phyloP scores from a whole-genome alignment of 2,888 invertebrate genomes.

The Norana najaformis region DNA sequence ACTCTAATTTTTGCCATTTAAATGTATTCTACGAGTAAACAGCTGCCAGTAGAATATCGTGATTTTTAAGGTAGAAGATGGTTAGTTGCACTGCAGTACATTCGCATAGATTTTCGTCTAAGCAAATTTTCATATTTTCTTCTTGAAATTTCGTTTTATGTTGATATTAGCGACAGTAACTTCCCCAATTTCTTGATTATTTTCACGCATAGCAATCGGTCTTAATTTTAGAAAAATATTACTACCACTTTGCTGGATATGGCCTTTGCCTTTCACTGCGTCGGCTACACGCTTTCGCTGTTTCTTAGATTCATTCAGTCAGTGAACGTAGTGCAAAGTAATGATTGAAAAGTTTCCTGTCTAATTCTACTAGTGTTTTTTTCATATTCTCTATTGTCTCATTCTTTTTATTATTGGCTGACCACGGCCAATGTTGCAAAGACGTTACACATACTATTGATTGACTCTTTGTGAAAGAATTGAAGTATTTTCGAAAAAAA shows the following conservation, averaged over 20 bases:
- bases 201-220: not conserved
- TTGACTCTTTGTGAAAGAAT: not conserved
- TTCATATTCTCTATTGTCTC: not conserved
- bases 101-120: not conserved
- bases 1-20: not conserved
- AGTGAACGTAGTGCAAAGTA: not conserved
- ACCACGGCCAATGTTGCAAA: not conserved
- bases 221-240: no score
- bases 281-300: not conserved
- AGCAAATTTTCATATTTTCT: not conserved
- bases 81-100: not conserved
- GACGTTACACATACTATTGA: not conserved
- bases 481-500: not conserved
- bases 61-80: no score
- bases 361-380: not conserved
- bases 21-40: not conserved
- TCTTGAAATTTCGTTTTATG: not conserved
- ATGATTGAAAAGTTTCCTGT: not conserved
- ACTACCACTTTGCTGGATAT: not conserved
- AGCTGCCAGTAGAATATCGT: not conserved
- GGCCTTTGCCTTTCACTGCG: not conserved
- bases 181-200: not conserved
- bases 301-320: not conserved
- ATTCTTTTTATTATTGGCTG: not conserved
- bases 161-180: not conserved